Evolutionary conservation across 2,888 invertebrate genomes (phyloP).

Genomic region (Drosophila pseudotakahashii): DNA sequence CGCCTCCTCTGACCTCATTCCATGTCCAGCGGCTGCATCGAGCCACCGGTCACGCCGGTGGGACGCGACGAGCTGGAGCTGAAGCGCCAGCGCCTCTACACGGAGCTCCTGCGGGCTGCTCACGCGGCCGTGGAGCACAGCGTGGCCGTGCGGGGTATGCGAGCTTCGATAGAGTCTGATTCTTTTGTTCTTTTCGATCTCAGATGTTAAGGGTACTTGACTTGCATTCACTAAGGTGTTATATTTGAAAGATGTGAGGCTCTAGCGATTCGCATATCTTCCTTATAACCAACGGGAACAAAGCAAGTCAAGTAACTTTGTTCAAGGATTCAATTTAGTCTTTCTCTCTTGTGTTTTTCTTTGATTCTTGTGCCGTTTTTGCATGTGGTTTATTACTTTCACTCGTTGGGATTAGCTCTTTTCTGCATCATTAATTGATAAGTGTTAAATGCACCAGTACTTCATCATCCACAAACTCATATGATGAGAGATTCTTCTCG

Average conservation of each 20-base stretch:
- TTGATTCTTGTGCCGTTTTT: constrained; percentile 22
- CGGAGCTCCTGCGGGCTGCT: constrained; percentile 90
- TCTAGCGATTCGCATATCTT: not conserved
- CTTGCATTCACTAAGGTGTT: not conserved
- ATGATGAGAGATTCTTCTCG: not conserved
- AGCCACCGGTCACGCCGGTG: constrained; percentile 90
- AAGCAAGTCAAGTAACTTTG: not conserved
- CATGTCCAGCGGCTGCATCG: constrained; percentile 81
- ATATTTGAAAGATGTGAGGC: not conserved
- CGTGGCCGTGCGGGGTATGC: constrained; percentile 84
- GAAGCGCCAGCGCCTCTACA: constrained; percentile 91
- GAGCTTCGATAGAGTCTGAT: constrained; percentile 17
- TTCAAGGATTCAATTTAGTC: constrained; percentile 10
- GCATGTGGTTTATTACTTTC: constrained; percentile 20
- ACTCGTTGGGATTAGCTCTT: constrained; percentile 15
- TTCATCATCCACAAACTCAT: constrained; percentile 8
- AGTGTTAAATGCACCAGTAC: constrained; percentile 5
- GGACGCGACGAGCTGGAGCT: constrained; percentile 91
- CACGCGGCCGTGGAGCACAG: constrained; percentile 90
- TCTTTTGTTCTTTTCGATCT: constrained; percentile 22
- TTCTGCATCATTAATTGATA: constrained; percentile 2
- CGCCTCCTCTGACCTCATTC: constrained; percentile 35
- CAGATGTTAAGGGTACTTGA: constrained; percentile 4
- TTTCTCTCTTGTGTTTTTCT: constrained; percentile 8
- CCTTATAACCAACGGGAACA: too few relatives aligned